These are phyloP conservation scores for Amia ocellicauda DNA, from an alignment of 2,113 vertebrate species.

Conservation along the genomic window DNA sequence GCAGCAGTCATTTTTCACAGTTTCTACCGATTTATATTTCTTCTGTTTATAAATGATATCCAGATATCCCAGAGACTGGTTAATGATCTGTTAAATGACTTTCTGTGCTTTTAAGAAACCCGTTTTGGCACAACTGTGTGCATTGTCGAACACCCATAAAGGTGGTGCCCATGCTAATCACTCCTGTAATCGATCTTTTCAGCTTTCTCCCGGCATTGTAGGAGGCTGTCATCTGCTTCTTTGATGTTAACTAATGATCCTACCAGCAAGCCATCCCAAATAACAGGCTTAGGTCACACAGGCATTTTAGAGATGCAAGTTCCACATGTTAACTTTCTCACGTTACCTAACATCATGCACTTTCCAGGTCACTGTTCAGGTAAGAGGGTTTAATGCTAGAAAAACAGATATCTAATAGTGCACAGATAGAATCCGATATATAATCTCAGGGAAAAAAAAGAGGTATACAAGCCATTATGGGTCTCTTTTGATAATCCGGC, in stretches of 20 bases:
- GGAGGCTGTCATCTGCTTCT: conserved; percentile 64
- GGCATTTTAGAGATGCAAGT: conserved; percentile 15
- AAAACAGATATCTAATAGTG: not conserved
- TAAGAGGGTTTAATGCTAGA: conserved; percentile 25
- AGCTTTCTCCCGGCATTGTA: conserved; percentile 47
- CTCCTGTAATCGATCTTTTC: conserved; percentile 68
- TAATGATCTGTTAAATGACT: not conserved
- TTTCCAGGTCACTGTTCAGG: conserved; percentile 28
- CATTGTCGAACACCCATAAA: conserved; percentile 21
- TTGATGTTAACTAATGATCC: conserved; percentile 65
- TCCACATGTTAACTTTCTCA: conserved; percentile 9
- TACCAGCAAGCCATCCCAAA: conserved; percentile 33
- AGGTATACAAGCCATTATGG: not conserved
- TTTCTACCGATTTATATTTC: too few species aligned
- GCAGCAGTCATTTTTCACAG: too few species aligned
- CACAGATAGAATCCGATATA: not conserved
- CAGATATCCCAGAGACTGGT: not conserved
- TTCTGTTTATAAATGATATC: not conserved
- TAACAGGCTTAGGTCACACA: conserved; percentile 39
- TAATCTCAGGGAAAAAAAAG: not conserved
- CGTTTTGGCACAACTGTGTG: not conserved
- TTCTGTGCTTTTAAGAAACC: not conserved
- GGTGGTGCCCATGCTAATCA: conserved; percentile 51
- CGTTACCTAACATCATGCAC: not conserved
- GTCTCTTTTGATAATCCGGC: too few species aligned